Evolutionary conservation across 2,888 invertebrate species (phyloP), one percentile per base, ranked within the genome.

Genomic region (Kuschelorhynchus macadamiae): DNA sequence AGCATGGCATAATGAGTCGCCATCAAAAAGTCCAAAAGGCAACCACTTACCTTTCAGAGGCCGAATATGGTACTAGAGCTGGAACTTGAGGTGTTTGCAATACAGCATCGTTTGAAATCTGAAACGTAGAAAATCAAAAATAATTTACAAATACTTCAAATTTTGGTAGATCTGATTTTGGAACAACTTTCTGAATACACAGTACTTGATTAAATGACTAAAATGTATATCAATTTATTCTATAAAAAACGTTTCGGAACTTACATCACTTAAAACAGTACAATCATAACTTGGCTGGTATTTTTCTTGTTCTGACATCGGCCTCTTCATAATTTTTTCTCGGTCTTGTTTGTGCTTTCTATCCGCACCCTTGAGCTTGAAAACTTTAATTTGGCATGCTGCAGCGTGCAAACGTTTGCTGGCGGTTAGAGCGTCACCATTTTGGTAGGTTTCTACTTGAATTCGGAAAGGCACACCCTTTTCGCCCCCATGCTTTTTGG

Each of bases 401-500:
- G 96, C 97, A 8, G 95, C 95, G 82, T 98, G 96, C 0, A 97
- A 85, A n/a, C 94, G 87, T 71, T 87, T 88, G 64, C 77, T 82
- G 70, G 80, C 71, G 68, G 82, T 82, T n/a, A 66, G 80, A 76
- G 79, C 83, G 14, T 88, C 87, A 16, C 85, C 85, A 1, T 90
- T 89, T 21, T 92, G 85, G 78, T 89, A 92, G 0, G 97, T 97
- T 85, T 97, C 97, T 73, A 98, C 93, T 85, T 97, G 96, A 72
- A 97, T 92, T 49, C 97, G 90, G 85, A 98, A 98, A 0, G 97
- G 97, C 0, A 98, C 97, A 0, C 98, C 98, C 81, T 98, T 98
- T 84, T 98, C 98, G 0, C 98, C 98, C 49, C 98, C 98, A 83
- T 98, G 97, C 80, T 97, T 97, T 83, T 97, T 97, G 0, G 96